Base-by-base conservation (phyloP, 1,140 invertebrate genomes). In the Monomorium pharaonis region DNA sequence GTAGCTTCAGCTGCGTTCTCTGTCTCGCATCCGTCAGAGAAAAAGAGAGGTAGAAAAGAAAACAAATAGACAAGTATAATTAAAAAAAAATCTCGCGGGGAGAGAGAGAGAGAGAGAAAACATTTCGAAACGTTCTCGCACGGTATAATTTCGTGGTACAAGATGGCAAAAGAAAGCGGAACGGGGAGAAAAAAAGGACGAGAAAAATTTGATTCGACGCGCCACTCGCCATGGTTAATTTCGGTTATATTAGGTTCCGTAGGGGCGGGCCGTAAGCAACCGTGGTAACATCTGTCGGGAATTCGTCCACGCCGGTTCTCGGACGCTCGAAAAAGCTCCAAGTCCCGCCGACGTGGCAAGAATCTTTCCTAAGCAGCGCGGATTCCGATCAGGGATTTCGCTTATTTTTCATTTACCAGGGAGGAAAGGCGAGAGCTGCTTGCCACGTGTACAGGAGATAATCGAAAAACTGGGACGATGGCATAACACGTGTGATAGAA, bases 171-270 rank as follows among this genome's bases (percentile, higher is more conserved):
- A 16, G 24, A 42, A 44, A 49, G 54, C 42, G 27, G 16, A 78
- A 84, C 60, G 58, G 33, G 1, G 44, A 60, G 44, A 60, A 86
- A 58, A 78, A n/a, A 78, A 78, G 14, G 56, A 56, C 0, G 49
- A 58, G 88, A 85, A 86, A 76, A 85, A 83, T 30, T 24, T 81
- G 78, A 80, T 88, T 85, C 63, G 85, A 88, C 88, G 69, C 62
- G 81, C 58, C 54, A 63, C 75, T 84, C 63, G 78, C 69, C 77
- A 90, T 90, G 83, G 86, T 90, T 90, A 90, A 90, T 90, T 90
- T 90, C 89, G 86, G 86, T 90, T 90, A 90, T 90, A 90, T 90
- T 90, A 90, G 88, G 88, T 86, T 75, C 80, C 78, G 63, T 76
- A 78, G 88, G 74, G 86, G 69, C 88, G 78, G 86, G 74, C 63